A percentile compares a stretch with the other conserved stretches of the same genome.
Evolutionary conservation across 1,140 invertebrate genomes (phyloP).

Genomic region (Hirudo medicinalis): DNA sequence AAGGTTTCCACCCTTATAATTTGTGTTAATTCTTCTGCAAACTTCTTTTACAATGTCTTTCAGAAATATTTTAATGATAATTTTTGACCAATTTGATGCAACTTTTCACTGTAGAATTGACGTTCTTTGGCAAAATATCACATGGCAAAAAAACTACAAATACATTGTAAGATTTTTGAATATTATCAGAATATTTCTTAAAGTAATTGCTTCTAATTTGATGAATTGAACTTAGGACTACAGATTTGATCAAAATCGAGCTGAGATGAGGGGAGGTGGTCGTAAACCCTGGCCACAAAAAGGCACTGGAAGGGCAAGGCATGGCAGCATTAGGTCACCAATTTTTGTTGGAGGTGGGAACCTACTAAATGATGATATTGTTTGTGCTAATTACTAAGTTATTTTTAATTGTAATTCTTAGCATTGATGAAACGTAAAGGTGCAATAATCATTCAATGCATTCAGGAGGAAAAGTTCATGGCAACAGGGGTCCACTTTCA

Average conservation of each 20-base stretch:
- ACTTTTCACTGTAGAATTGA: constrained; percentile 53
- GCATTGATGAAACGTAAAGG: background rate
- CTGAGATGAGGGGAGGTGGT: constrained; percentile 70
- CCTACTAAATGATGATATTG: background rate
- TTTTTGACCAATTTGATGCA: constrained; percentile 7
- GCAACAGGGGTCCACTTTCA: constrained; percentile 70
- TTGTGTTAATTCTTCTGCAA: background rate
- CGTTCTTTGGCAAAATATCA: constrained; percentile 69
- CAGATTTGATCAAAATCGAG: constrained; percentile 53
- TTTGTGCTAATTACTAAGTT: too few relatives aligned
- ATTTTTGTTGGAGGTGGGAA: constrained; percentile 52
- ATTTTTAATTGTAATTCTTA: too few relatives aligned
- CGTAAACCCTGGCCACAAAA: constrained; percentile 92
- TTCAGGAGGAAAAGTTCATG: constrained; percentile 62
- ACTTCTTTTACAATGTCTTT: constrained; percentile 6
- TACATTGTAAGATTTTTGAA: constrained; percentile 52
- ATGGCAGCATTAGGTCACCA: constrained; percentile 78
- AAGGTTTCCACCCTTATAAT: constrained; percentile 26
- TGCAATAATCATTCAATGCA: background rate
- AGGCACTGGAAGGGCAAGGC: constrained; percentile 69
- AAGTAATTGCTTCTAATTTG: constrained; percentile 16
- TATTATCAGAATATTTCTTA: background rate
- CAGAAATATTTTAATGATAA: constrained; percentile 17
- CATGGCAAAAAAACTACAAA: constrained; percentile 74
- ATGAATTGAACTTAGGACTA: constrained; percentile 37